A percentile compares a stretch with the other conserved stretches of the same genome.
These are phyloP conservation scores for Caloenas nicobarica DNA, from an alignment of 2,113 vertebrate genomes.

Conservation along the genomic window DNA sequence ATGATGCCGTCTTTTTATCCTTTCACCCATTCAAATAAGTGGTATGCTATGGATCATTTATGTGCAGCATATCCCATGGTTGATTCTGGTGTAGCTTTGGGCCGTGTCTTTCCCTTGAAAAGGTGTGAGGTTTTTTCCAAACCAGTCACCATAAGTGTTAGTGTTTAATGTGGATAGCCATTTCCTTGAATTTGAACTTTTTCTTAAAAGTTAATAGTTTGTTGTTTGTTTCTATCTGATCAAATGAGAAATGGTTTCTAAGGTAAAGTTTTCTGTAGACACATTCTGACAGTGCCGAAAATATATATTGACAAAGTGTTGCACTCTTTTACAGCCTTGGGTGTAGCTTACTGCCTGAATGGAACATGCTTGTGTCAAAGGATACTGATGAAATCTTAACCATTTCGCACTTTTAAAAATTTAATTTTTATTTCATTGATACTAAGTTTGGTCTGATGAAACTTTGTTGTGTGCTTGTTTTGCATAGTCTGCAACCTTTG, in stretches of 20 bases:
- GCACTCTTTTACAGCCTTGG: not conserved
- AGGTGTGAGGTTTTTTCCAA: not conserved
- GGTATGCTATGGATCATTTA: not conserved
- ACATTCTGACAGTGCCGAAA: not conserved
- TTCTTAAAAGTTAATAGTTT: not conserved
- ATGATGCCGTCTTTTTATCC: not conserved
- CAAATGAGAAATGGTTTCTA: not conserved
- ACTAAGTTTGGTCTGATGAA: not conserved
- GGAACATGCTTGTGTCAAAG: not conserved
- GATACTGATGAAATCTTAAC: not conserved
- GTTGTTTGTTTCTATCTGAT: not conserved
- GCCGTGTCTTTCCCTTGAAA: not conserved
- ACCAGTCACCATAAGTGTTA: not conserved
- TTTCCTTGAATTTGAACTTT: not conserved
- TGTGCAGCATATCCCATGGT: not conserved
- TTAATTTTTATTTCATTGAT: not conserved
- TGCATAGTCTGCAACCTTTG: not conserved
- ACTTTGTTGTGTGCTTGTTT: not conserved
- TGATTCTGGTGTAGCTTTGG: not conserved
- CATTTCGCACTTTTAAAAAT: not conserved
- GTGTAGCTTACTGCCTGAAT: not conserved
- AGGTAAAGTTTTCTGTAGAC: not conserved
- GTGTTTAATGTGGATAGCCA: not conserved
- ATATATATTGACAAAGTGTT: not conserved
- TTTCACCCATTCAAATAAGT: not conserved